Evolutionary conservation across 2,888 invertebrate genomes (phyloP).

Genomic region (Resseliella maxima): DNA sequence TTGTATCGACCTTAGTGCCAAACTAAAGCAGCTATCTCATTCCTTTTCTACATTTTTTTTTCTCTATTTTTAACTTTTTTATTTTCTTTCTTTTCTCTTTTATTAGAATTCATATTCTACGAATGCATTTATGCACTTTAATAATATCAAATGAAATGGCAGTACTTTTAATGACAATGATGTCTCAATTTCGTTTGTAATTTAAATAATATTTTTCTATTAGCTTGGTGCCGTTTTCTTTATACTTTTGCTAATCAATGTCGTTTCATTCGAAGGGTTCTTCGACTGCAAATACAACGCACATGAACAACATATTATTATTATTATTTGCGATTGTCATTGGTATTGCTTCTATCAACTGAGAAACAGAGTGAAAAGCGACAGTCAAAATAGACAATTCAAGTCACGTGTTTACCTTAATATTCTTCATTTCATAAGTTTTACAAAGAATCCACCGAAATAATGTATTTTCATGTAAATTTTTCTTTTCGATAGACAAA

Average conservation of each 20-base stretch:
- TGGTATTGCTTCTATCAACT: not conserved
- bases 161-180: constrained; percentile 27
- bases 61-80: no score
- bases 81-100: no score
- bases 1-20: no score
- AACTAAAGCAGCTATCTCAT: no score
- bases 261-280: constrained; percentile 21
- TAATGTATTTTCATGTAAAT: constrained; percentile 55
- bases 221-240: not conserved
- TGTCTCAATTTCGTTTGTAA: not conserved
- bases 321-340: constrained; percentile 27
- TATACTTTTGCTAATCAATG: not conserved
- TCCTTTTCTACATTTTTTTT: no score
- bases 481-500: not conserved
- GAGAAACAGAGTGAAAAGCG: not conserved
- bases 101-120: no score
- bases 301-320: constrained; percentile 38
- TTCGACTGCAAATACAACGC: not conserved
- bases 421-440: constrained; percentile 52
- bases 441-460: constrained; percentile 51
- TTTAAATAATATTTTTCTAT: constrained; percentile 54
- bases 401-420: constrained; percentile 56
- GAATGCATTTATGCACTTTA: not conserved
- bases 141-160: not conserved
- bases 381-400: constrained; percentile 45